Percentiles rank a stretch among this genome's conserved stretches.
Conservation (phyloP, 1,140 invertebrate species). For the Nebria ingens region DNA sequence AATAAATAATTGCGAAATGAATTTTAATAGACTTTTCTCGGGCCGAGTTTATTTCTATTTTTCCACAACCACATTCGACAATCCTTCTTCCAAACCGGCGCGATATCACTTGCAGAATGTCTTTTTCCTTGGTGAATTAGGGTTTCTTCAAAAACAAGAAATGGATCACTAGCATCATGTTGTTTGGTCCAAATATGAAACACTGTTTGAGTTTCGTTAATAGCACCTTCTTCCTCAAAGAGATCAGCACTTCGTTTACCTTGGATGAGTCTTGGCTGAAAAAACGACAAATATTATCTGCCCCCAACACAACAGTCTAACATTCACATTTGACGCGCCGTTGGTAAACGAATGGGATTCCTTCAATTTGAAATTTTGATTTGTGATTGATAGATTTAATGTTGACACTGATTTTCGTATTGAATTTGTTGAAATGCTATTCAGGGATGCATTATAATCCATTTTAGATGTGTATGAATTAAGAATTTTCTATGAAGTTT, state of each 20-base stretch:
- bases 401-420: background rate
- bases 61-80: constrained; percentile 57
- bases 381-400: background rate
- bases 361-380: background rate
- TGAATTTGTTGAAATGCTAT: background rate
- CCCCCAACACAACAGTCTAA: too few species aligned
- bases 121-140: constrained; percentile 30
- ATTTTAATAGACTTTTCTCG: constrained; percentile 23
- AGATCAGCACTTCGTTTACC: too few species aligned
- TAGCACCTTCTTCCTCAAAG: too few species aligned
- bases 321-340: background rate
- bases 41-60: constrained; percentile 27
- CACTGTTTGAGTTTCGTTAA: too few species aligned
- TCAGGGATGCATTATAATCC: background rate
- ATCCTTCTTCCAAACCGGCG: constrained; percentile 52
- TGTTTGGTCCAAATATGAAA: constrained; percentile 16
- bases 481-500: too few species aligned
- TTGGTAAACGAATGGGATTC: background rate
- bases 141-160: constrained; percentile 21
- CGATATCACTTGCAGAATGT: constrained; percentile 36
- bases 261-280: too few species aligned
- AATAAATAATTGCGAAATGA: constrained; percentile 17
- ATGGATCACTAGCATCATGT: constrained; percentile 18
- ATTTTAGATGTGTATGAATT: too few species aligned
- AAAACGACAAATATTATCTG: too few species aligned